Base-by-base conservation (phyloP, 2,797 vertebrate species). In the Hylomyscus alleni region DNA sequence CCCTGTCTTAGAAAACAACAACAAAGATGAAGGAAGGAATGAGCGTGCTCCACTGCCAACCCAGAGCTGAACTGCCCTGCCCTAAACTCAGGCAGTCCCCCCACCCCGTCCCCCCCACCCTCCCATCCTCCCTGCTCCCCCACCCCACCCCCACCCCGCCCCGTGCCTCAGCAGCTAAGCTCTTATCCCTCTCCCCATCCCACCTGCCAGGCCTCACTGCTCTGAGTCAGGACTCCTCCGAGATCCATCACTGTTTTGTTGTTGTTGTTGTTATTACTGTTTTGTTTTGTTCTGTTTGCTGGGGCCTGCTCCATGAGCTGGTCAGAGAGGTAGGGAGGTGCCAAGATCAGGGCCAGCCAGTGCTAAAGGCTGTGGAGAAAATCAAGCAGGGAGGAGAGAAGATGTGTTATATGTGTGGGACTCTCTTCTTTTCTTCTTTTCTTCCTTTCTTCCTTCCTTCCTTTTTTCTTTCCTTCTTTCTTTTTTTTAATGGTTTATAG, bases 131-230 rank as follows among this genome's bases (percentile, higher is more conserved):
- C n/a, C n/a, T n/a, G n/a, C n/a, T n/a, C n/a, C n/a, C n/a, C n/a
- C n/a, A n/a, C n/a, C n/a, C n/a, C n/a, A n/a, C n/a, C n/a, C n/a
- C n/a, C n/a, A n/a, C n/a, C n/a, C n/a, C n/a, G n/a, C n/a, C n/a
- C 54, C 1, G 2, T 29, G 20, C 67, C 34, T 15, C 6, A 20
- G 12, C 80, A 7, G 56, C 54, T 37, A 6, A 13, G 54, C 34
- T 80, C 31, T 40, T n/a, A 37, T 34, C 34, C 52, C 78, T 65
- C 40, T 60, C 60, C 52, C 0, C 2, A 60, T 50, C 58, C 22
- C 8, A 0, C 37, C 52, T 1, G 62, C 31, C 50, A 34, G 12
- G 44, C 62, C 24, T 0, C 26, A 0, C 2, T 2, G 44, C 34
- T 54, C 69, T 54, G 24, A n/a, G 11, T 47, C 58, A n/a, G 29